Base-by-base conservation (phyloP, 1,140 invertebrate genomes). In the Dysdera silvatica region DNA sequence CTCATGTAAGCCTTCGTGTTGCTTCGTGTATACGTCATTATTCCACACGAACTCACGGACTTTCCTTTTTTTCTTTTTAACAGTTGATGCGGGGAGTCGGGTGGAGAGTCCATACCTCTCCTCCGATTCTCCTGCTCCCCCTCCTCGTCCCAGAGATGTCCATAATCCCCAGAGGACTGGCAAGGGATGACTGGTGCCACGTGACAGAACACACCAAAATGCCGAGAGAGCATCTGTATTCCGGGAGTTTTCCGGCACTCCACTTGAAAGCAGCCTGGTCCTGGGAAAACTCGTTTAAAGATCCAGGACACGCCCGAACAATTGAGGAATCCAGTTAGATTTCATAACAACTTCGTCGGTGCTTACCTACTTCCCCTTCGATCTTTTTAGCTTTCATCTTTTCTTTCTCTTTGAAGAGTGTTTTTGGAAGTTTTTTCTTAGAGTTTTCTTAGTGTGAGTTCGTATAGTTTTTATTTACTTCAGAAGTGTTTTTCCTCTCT, bases 321-420 rank as follows among this genome's bases (percentile, higher is more conserved):
- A 61, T 61, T 61, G 60, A 61, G 51, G 60, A 61, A 61, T 61
- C 60, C 60, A 61, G 60, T 61, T 61, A 47, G 60, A 61, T 61
- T 61, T 61, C 60, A 61, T 61, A 61, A 61, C 60, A 61, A 61
- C 51, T 61, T 61, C 31, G 49, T 54, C 35, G 60, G 35, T 43
- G 51, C 60, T 61, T 54, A 54, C 47, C 60, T 54, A 41, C 28
- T 32, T 18, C n/a, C 16, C 24, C 16, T n/a, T 33, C n/a, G n/a
- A n/a, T n/a, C n/a, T n/a, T n/a, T n/a, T n/a, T n/a, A n/a, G n/a
- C 24, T n/a, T 20, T 18, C 28, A 6, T 33, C 43, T 45, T 33
- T 33, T 23, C 18, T 8, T 23, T 61, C 55, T 47, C 40, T 61
- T 55, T 45, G n/a, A n/a, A n/a, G n/a, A n/a, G n/a, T n/a, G n/a